Evolutionary conservation across 1,140 invertebrate species (phyloP).

Genomic region (Bombus superbus): DNA sequence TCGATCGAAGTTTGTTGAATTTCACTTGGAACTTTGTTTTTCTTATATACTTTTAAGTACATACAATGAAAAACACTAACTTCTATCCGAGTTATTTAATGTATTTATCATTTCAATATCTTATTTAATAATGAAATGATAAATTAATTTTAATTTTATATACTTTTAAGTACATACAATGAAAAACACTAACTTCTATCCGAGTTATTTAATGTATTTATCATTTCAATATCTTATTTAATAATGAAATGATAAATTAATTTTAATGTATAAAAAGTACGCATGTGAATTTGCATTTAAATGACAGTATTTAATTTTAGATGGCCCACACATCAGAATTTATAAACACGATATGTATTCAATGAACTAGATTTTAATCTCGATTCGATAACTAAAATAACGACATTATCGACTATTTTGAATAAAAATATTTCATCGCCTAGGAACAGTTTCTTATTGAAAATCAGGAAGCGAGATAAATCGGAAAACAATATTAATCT

Average conservation of each 20-base stretch:
- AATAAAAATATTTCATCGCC: not conserved
- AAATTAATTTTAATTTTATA: not conserved
- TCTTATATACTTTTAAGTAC: not conserved
- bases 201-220: not conserved
- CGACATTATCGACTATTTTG: slow-evolving; percentile 19
- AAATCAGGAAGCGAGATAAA: not conserved
- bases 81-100: not conserved
- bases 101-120: not conserved
- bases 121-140: not conserved
- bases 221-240: not conserved
- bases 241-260: not conserved
- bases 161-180: not conserved
- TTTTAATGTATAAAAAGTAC: not conserved
- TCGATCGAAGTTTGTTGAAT: slow-evolving; percentile 14
- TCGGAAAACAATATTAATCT: not conserved
- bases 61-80: not conserved
- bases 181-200: not conserved
- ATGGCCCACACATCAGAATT: not conserved
- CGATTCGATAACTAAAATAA: not conserved
- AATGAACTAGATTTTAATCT: not conserved
- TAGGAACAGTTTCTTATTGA: not conserved
- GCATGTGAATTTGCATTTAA: not conserved
- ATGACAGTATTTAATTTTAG: not conserved
- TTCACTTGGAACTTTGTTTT: not conserved
- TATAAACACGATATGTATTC: not conserved